These are phyloP conservation scores for Drosophila gunungcola DNA, from an alignment of 1,140 invertebrate species.

Conservation along the genomic window DNA sequence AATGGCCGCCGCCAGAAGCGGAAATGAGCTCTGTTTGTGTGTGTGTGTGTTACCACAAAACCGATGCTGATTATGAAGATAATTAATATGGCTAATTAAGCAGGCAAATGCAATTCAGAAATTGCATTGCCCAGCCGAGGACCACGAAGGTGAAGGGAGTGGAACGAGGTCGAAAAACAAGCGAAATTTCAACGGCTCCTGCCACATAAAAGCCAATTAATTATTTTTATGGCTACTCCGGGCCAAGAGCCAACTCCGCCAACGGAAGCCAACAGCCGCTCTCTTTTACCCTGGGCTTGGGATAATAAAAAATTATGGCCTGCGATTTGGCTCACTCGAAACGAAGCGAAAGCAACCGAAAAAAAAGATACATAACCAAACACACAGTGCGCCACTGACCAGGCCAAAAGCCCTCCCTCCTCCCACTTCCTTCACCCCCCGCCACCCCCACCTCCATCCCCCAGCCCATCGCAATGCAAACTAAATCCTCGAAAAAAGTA, in stretches of 20 bases:
- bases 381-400: constrained; percentile 64
- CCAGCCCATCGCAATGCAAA: constrained; percentile 22
- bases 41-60: constrained; percentile 56
- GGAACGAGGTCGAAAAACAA: constrained; percentile 33
- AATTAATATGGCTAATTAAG: constrained; percentile 80
- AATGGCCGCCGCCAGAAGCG: constrained; percentile 54
- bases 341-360: constrained; percentile 34
- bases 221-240: constrained; percentile 79
- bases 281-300: constrained; percentile 10
- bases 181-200: constrained; percentile 77
- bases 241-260: constrained; percentile 47
- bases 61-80: constrained; percentile 61
- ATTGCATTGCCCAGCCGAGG: constrained; percentile 40
- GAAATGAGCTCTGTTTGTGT: constrained; percentile 62
- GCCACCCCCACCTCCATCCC: background rate
- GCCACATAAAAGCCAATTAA: constrained; percentile 82
- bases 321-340: constrained; percentile 76
- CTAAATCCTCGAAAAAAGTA: constrained; percentile 43
- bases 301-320: constrained; percentile 81
- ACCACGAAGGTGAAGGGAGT: background rate
- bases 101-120: constrained; percentile 48
- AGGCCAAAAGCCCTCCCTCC: constrained; percentile 22
- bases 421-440: background rate
- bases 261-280: constrained; percentile 65
- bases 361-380: constrained; percentile 34